Evolutionary conservation across 2,888 invertebrate genomes (phyloP).

Genomic region (Drosophila pseudotalamancana): DNA sequence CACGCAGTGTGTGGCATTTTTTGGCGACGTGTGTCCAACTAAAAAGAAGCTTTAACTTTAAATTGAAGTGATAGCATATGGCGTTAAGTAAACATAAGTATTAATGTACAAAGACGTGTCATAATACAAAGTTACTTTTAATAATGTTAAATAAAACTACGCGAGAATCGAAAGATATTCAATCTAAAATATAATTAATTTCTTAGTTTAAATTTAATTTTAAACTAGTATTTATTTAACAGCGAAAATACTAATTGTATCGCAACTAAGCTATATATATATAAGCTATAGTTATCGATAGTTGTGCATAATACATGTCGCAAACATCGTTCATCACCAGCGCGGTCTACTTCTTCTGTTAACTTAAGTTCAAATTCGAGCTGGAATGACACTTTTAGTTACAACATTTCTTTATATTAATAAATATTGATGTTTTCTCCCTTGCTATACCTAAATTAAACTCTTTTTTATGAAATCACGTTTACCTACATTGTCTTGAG

Average conservation of each 20-base stretch:
- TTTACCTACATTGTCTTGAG: not conserved
- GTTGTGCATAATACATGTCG: not conserved
- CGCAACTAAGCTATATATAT: not conserved
- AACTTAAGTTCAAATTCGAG: no score
- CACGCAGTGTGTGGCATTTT: conserved; percentile 62
- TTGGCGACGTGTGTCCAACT: conserved; percentile 20
- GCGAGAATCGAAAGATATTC: not conserved
- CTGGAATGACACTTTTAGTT: no score
- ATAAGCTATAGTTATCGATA: conserved; percentile 6
- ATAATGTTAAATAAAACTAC: no score
- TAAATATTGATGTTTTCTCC: no score
- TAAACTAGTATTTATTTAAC: conserved; percentile 10
- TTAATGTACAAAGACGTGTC: not conserved
- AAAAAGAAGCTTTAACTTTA: conserved; percentile 31
- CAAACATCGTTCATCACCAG: not conserved
- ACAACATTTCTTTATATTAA: no score
- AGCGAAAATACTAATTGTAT: conserved; percentile 7
- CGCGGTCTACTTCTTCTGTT: not conserved
- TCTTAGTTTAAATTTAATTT: not conserved
- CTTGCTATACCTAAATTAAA: not conserved
- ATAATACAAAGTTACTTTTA: not conserved
- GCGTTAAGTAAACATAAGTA: not conserved
- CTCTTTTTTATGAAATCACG: not conserved
- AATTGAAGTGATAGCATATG: conserved; percentile 55
- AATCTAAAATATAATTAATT: no score